Evolutionary conservation across 2,888 invertebrate species (phyloP).

Genomic region (Eristalis pertinax): DNA sequence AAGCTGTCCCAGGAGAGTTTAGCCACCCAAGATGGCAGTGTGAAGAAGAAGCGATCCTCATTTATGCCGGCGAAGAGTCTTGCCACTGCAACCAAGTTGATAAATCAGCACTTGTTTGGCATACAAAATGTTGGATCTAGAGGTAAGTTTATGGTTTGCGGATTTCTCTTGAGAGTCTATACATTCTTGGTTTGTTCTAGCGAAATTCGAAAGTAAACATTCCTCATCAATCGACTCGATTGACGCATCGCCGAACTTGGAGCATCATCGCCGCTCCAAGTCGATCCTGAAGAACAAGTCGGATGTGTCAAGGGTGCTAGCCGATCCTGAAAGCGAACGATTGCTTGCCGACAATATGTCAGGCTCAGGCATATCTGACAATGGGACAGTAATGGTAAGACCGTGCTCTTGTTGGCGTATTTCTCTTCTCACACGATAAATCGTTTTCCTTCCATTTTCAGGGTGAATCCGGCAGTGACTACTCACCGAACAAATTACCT

Average conservation of each 20-base stretch:
- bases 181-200: conserved; percentile 73
- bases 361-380: conserved; percentile 83
- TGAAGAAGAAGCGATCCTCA: conserved; percentile 82
- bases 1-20: conserved; percentile 84
- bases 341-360: conserved; percentile 86
- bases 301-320: conserved; percentile 83
- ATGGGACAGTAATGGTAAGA: conserved; percentile 81
- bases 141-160: conserved; percentile 75
- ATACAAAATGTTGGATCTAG: conserved; percentile 82
- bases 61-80: conserved; percentile 86
- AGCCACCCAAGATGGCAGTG: conserved; percentile 75
- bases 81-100: conserved; percentile 87
- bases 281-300: conserved; percentile 89
- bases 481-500: conserved; percentile 84
- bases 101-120: conserved; percentile 89
- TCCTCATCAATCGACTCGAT: conserved; percentile 87
- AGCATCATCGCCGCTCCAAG: conserved; percentile 86
- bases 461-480: conserved; percentile 87
- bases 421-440: too few species aligned
- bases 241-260: conserved; percentile 86
- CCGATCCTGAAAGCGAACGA: conserved; percentile 89
- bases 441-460: conserved; percentile 73
- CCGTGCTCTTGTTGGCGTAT: too few species aligned
- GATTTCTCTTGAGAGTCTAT: conserved; percentile 40
- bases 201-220: conserved; percentile 84